Evolutionary conservation across 2,113 vertebrate species (phyloP).

Genomic region (Rhizomys pruinosus): DNA sequence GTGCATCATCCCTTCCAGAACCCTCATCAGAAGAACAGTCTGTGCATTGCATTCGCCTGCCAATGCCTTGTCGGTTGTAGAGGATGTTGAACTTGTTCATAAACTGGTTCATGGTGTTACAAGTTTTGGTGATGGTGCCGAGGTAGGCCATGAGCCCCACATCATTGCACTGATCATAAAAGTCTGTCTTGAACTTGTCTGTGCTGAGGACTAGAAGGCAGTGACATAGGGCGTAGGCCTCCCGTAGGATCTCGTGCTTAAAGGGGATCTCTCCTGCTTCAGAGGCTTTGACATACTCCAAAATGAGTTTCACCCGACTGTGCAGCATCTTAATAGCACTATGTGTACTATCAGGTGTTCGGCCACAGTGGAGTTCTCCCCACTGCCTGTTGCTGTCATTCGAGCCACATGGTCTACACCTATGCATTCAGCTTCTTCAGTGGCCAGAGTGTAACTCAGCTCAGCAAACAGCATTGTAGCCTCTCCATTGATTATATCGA

Average conservation of each 20-base stretch:
- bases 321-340: constrained; percentile 98
- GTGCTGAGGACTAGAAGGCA: constrained; percentile 96
- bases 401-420: constrained; percentile 95
- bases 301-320: constrained; percentile 93
- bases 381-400: constrained; percentile 94
- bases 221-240: constrained; percentile 94
- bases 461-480: constrained; percentile 96
- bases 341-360: constrained; percentile 96
- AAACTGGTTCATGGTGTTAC: constrained; percentile 98
- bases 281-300: constrained; percentile 94
- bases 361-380: constrained; percentile 95
- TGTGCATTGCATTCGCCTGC: constrained; percentile 96
- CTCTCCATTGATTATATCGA: constrained; percentile 96
- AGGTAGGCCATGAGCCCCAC: constrained; percentile 96
- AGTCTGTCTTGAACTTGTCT: constrained; percentile 95
- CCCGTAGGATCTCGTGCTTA: constrained; percentile 95
- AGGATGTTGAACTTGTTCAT: constrained; percentile 98
- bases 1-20: constrained; percentile 43
- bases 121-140: constrained; percentile 96
- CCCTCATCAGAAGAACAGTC: constrained; percentile 91
- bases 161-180: constrained; percentile 97
- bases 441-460: constrained; percentile 94
- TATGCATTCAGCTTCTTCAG: constrained; percentile 94
- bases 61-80: constrained; percentile 95
- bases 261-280: constrained; percentile 94